A percentile compares a stretch with the other conserved stretches of the same genome.
These are phyloP conservation scores for Galago senegalensis DNA, from an alignment of 2,797 vertebrate species.

Conservation along the genomic window DNA sequence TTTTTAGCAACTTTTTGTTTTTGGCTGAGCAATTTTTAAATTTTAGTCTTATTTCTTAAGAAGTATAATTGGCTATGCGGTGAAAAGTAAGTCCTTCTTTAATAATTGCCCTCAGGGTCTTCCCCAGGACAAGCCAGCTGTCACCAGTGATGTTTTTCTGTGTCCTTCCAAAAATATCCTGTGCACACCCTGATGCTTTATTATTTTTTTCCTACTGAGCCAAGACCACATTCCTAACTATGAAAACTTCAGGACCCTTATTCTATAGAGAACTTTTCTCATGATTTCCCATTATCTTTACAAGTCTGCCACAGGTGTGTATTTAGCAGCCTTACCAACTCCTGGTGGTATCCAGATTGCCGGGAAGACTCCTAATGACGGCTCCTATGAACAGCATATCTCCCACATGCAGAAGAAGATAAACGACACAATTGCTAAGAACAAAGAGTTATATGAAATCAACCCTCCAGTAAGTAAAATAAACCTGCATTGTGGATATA, in stretches of 20 bases:
- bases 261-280: not conserved
- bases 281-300: conserved; percentile 37
- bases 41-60: not conserved
- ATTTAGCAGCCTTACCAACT: conserved; percentile 95
- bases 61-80: not conserved
- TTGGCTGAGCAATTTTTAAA: not conserved
- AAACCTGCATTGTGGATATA: not conserved
- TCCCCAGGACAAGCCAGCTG: not conserved
- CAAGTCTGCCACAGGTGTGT: conserved; percentile 98
- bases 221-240: not conserved
- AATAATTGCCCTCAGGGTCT: not conserved
- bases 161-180: not conserved
- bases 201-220: not conserved
- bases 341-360: conserved; percentile 98
- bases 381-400: conserved; percentile 96
- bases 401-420: conserved; percentile 98
- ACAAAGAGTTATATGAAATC: conserved; percentile 97
- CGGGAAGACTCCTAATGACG: conserved; percentile 96
- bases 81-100: not conserved
- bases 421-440: conserved; percentile 97
- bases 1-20: not conserved
- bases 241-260: not conserved
- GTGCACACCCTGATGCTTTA: not conserved
- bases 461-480: conserved; percentile 94
- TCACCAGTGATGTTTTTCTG: not conserved